Evolutionary conservation across 2,888 invertebrate species (phyloP).

Genomic region (Griposia aprilina): DNA sequence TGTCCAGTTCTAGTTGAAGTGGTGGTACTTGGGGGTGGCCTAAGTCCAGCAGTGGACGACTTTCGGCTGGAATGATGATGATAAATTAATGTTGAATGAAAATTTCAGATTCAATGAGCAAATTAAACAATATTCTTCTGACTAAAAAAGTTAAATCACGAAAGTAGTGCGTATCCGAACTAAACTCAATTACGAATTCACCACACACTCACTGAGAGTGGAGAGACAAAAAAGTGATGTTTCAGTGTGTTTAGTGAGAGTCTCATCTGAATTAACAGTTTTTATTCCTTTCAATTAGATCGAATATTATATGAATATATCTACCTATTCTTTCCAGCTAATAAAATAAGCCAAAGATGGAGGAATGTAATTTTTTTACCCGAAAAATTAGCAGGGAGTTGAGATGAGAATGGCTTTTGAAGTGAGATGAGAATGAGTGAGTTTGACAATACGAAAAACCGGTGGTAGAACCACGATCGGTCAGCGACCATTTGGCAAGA

Average conservation of each 20-base stretch:
- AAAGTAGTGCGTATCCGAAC: conserved; percentile 31
- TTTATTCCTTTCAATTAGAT: not conserved
- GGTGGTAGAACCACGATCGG: conserved; percentile 57
- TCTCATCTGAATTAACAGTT: not conserved
- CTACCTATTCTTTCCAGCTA: not conserved
- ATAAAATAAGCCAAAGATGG: not conserved
- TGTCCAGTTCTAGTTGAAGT: no score
- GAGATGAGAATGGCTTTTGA: not conserved
- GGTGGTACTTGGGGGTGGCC: no score
- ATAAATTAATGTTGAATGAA: not conserved
- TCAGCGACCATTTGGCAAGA: conserved; percentile 78
- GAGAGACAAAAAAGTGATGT: no score
- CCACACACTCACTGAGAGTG: not conserved
- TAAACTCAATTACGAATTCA: not conserved
- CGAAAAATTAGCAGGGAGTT: not conserved
- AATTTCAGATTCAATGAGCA: not conserved
- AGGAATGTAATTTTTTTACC: not conserved
- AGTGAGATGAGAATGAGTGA: conserved; percentile 29
- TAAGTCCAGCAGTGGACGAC: no score
- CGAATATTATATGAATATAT: not conserved
- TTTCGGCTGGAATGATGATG: not conserved
- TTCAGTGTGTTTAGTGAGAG: not conserved
- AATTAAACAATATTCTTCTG: not conserved
- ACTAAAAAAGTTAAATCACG: not conserved
- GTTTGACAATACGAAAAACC: conserved; percentile 21